phyloP scores from a whole-genome alignment of 2,113 vertebrate species.

The Parotia lawesii region DNA sequence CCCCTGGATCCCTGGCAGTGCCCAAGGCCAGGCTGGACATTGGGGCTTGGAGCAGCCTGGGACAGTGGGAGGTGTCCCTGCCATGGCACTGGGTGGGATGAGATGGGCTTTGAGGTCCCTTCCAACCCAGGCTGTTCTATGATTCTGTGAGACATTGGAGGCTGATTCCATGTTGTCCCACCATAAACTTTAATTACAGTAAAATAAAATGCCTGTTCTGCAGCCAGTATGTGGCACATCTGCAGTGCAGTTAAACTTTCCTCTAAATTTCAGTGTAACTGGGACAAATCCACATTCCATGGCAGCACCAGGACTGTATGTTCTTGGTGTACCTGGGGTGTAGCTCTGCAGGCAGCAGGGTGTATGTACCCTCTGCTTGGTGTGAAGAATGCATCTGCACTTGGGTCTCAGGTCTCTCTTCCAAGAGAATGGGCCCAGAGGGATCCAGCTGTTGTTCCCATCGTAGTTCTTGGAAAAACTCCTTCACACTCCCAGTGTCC shows the following conservation, averaged over 20 bases:
- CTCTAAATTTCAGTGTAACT: rapidly evolving
- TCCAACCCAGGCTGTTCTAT: rapidly evolving
- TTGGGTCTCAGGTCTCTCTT: rapidly evolving
- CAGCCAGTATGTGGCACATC: rapidly evolving
- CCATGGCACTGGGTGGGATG: not conserved
- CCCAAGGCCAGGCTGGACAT: not conserved
- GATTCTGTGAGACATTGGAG: rapidly evolving
- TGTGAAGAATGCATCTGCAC: rapidly evolving
- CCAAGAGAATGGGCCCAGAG: rapidly evolving
- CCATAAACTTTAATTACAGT: rapidly evolving
- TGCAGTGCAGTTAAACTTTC: not conserved
- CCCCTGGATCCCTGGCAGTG: not conserved
- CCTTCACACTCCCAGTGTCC: rapidly evolving
- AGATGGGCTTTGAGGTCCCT: rapidly evolving
- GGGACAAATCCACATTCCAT: rapidly evolving
- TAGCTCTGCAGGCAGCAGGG: not conserved
- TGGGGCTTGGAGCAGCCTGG: not conserved
- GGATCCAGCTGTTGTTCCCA: not conserved
- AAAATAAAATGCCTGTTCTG: rapidly evolving
- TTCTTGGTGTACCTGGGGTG: rapidly evolving
- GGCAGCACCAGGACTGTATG: rapidly evolving
- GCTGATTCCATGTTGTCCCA: not conserved
- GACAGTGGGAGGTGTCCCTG: not conserved
- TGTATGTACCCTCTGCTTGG: rapidly evolving
- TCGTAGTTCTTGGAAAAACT: rapidly evolving